phyloP scores from a whole-genome alignment of 2,113 vertebrate genomes.

The Podarcis cretensis region DNA sequence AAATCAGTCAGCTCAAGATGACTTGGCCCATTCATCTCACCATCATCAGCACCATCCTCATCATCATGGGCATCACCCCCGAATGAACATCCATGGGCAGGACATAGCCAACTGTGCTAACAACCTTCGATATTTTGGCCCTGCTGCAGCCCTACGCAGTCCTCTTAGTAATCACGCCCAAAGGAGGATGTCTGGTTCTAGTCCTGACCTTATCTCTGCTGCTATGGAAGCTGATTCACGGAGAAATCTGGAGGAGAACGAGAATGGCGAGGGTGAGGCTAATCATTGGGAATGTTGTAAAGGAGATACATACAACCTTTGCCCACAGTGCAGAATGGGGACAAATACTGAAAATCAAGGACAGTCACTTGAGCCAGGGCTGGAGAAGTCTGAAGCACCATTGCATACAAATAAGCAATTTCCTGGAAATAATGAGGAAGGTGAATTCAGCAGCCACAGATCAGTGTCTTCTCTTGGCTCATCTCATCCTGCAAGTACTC shows the following conservation, averaged over 20 bases:
- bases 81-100: slow-evolving; percentile 82
- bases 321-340: slow-evolving; percentile 79
- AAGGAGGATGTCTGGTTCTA: slow-evolving; percentile 85
- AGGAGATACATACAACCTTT: slow-evolving; percentile 83
- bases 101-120: slow-evolving; percentile 92
- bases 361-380: slow-evolving; percentile 2
- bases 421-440: slow-evolving; percentile 64
- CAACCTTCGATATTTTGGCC: slow-evolving; percentile 95
- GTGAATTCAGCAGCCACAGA: slow-evolving; percentile 52
- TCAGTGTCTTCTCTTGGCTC: slow-evolving; percentile 63
- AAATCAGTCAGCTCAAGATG: slow-evolving; percentile 71
- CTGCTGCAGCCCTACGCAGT: slow-evolving; percentile 92
- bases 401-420: slow-evolving; percentile 65
- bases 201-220: slow-evolving; percentile 92
- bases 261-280: slow-evolving; percentile 52
- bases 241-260: slow-evolving; percentile 63
- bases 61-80: slow-evolving; percentile 68
- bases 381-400: slow-evolving; percentile 74
- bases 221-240: slow-evolving; percentile 85
- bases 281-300: slow-evolving; percentile 84
- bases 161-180: slow-evolving; percentile 94
- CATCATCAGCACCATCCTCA: slow-evolving; percentile 24
- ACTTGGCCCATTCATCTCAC: slow-evolving; percentile 71
- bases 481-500: slow-evolving; percentile 76
- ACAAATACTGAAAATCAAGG: slow-evolving; percentile 20